Evolutionary conservation across 2,113 vertebrate genomes (phyloP).

Genomic region (Perccottus glenii): DNA sequence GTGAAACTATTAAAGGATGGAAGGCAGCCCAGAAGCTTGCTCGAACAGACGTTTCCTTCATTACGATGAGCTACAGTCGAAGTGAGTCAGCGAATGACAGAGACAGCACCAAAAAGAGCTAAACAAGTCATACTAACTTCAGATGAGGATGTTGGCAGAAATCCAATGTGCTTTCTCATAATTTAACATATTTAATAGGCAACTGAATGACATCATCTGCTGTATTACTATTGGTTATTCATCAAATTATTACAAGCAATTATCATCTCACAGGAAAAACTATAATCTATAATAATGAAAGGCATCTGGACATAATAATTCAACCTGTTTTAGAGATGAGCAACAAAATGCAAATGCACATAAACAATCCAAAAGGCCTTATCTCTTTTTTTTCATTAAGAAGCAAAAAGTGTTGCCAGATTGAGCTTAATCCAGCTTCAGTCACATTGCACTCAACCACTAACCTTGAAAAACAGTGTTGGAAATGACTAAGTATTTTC

Average conservation of each 20-base stretch:
- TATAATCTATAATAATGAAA: no score
- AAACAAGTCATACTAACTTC: background rate
- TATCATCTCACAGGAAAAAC: no score
- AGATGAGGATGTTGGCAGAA: background rate
- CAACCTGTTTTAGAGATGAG: no score
- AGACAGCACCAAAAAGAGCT: background rate
- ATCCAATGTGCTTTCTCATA: background rate
- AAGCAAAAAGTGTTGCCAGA: no score
- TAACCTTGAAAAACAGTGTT: no score
- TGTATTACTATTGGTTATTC: background rate
- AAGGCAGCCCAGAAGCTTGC: background rate
- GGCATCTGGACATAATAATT: no score
- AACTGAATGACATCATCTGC: background rate
- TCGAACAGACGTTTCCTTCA: constrained; percentile 19
- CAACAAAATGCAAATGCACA: no score
- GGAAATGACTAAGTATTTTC: no score
- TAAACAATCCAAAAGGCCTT: no score
- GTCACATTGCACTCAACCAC: no score
- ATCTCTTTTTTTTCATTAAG: no score
- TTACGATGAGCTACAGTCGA: background rate
- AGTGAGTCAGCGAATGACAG: background rate
- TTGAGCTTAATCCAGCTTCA: no score
- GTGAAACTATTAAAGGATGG: constrained; percentile 25
- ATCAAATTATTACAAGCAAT: background rate
- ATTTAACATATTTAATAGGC: background rate